Evolutionary conservation across 2,888 invertebrate genomes (phyloP).

Genomic region (Napeogenes sylphis): DNA sequence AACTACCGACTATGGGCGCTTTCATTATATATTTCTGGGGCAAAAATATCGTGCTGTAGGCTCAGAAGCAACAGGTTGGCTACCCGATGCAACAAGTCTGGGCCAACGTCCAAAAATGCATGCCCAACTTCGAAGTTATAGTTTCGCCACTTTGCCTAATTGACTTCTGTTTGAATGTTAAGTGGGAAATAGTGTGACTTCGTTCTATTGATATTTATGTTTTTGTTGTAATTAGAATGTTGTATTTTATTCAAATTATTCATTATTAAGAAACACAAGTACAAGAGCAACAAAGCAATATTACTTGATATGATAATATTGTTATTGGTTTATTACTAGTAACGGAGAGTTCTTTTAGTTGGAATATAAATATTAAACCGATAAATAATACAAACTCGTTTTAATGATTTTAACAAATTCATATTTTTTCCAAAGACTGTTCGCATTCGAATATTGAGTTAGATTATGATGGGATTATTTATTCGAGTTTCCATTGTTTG

Average conservation of each 20-base stretch:
- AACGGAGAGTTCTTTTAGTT: too few relatives aligned
- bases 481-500: slow-evolving; percentile 37
- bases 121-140: slow-evolving; percentile 49
- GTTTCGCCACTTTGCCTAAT: slow-evolving; percentile 32
- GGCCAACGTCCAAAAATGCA: slow-evolving; percentile 77
- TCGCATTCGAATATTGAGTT: slow-evolving; percentile 44
- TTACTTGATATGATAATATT: too few relatives aligned
- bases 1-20: slow-evolving; percentile 54
- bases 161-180: slow-evolving; percentile 42
- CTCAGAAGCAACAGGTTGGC: slow-evolving; percentile 66
- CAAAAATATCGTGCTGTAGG: slow-evolving; percentile 65
- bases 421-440: slow-evolving; percentile 34
- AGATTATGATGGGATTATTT: slow-evolving; percentile 33
- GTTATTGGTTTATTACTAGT: too few relatives aligned
- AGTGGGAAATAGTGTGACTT: slow-evolving; percentile 35
- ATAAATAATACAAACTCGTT: too few relatives aligned
- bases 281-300: too few relatives aligned
- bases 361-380: too few relatives aligned
- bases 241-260: too few relatives aligned
- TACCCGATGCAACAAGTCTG: slow-evolving; percentile 73
- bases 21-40: slow-evolving; percentile 74
- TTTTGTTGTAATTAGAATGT: too few relatives aligned
- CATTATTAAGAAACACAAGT: too few relatives aligned
- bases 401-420: not conserved
- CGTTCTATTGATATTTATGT: slow-evolving; percentile 15